phyloP scores from a whole-genome alignment of 2,113 vertebrate genomes.

The Onychostruthus taczanowskii region DNA sequence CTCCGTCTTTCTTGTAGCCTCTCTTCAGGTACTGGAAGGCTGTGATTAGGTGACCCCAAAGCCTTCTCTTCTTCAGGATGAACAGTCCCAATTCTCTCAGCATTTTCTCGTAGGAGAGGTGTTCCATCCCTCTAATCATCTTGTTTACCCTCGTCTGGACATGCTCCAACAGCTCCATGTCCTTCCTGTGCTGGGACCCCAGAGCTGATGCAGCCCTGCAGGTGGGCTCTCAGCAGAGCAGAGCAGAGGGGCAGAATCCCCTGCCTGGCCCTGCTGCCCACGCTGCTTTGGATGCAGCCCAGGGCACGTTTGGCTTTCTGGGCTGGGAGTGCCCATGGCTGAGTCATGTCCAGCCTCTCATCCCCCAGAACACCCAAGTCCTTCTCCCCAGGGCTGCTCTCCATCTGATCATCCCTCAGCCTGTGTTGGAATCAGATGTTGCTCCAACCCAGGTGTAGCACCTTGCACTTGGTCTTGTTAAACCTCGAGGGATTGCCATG shows the following conservation, averaged over 20 bases:
- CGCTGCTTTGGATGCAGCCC: not conserved
- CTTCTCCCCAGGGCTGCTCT: not conserved
- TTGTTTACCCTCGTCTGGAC: not conserved
- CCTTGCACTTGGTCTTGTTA: not conserved
- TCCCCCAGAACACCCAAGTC: too few relatives aligned
- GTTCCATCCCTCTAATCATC: not conserved
- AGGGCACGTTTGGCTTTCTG: fast-evolving
- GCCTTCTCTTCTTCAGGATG: not conserved
- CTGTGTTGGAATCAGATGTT: not conserved
- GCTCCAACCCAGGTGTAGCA: not conserved
- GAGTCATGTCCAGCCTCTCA: not conserved
- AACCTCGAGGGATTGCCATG: not conserved
- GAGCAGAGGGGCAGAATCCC: not conserved
- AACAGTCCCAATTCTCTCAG: not conserved
- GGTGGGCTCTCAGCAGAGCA: not conserved
- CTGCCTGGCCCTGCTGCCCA: not conserved
- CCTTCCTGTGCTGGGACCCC: not conserved
- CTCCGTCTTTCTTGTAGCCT: not conserved
- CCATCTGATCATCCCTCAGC: fast-evolving
- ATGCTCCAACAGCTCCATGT: fast-evolving
- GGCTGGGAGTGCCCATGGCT: fast-evolving
- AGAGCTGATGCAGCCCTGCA: not conserved
- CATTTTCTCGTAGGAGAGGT: not conserved
- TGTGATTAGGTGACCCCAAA: not conserved
- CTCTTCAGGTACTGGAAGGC: not conserved